A percentile compares a stretch with the other conserved stretches of the same genome.
These are phyloP conservation scores for Micrastur ruficollis DNA, from an alignment of 2,797 vertebrate genomes.

Conservation along the genomic window DNA sequence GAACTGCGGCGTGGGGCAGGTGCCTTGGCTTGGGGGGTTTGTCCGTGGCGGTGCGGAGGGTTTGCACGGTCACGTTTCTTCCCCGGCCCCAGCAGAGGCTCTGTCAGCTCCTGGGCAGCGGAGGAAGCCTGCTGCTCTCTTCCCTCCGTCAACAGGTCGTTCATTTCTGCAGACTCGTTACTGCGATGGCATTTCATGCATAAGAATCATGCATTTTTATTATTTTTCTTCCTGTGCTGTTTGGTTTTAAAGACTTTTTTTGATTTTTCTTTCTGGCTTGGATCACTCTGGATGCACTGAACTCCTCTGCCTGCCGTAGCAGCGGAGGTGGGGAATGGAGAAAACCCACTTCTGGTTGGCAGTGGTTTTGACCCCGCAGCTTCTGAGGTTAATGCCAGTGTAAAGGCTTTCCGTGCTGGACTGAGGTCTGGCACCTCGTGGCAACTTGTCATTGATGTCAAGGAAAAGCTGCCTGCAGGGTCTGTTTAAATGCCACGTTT, in stretches of 20 bases:
- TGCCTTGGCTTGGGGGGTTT: neutral
- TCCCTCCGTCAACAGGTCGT: neutral
- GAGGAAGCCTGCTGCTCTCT: neutral
- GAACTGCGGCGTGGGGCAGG: fast-evolving
- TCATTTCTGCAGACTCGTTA: neutral
- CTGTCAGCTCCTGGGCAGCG: neutral
- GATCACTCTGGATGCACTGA: neutral
- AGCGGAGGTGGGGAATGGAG: neutral
- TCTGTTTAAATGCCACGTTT: neutral
- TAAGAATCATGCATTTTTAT: neutral
- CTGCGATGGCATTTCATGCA: neutral
- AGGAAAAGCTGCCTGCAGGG: neutral
- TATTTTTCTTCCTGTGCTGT: neutral
- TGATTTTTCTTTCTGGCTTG: neutral
- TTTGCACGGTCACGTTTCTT: fast-evolving
- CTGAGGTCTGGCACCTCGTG: neutral
- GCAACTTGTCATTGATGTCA: neutral
- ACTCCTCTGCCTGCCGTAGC: neutral
- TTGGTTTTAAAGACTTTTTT: neutral
- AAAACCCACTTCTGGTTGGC: no score
- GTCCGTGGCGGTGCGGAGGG: neutral
- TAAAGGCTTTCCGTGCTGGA: neutral
- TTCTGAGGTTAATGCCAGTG: neutral
- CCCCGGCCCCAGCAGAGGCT: neutral
- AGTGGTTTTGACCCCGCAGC: neutral